Evolutionary conservation across 2,113 vertebrate genomes (phyloP), one percentile per base, ranked within the genome.

Genomic region (Cricetomys ansorgei): DNA sequence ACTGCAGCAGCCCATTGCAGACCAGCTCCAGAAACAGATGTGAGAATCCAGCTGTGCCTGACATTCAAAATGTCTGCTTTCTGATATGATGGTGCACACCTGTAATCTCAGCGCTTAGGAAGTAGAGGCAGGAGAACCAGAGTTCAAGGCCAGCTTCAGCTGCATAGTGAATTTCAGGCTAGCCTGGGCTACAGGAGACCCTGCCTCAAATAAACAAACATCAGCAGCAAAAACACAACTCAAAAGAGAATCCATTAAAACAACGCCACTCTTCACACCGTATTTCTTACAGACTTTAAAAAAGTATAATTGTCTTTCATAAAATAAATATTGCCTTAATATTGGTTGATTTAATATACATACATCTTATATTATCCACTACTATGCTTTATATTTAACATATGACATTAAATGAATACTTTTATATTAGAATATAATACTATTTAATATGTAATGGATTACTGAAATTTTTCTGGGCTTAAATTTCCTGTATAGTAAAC

Each of bases 261-360:
- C 65, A 31, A 50, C 23, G n/a, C 19, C 70, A 88, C 43, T 79
- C 73, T 87, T 83, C 45, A 91, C 53, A 79, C 8, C 3, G 2
- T 77, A 53, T 75, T 89, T 70, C 12, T 34, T 21, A 40, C 53
- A 10, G 40, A 50, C 43, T 69, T 65, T 85, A 40, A 29, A 80
- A 92, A 96, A 87, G 69, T 73, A 53, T n/a, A 37, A 55, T 80
- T n/a, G 40, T 85, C 92, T 92, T 91, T 72, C 11, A 91, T n/a
- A 48, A 85, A 29, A 76, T 40, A 72, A 48, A 92, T 76, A 19
- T 81, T 91, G 73, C 70, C 72, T 92, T 67, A 92, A 76, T 40
- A 81, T 37, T n/a, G 3, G 45, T 81, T 55, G 76, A 37, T 57
- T 76, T 69, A 86, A 75, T 79, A 72, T 40, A 19, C 19, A 72